These are phyloP conservation scores for Parauchenoglanis punctatus DNA, from an alignment of 2,797 vertebrate species.

Conservation along the genomic window DNA sequence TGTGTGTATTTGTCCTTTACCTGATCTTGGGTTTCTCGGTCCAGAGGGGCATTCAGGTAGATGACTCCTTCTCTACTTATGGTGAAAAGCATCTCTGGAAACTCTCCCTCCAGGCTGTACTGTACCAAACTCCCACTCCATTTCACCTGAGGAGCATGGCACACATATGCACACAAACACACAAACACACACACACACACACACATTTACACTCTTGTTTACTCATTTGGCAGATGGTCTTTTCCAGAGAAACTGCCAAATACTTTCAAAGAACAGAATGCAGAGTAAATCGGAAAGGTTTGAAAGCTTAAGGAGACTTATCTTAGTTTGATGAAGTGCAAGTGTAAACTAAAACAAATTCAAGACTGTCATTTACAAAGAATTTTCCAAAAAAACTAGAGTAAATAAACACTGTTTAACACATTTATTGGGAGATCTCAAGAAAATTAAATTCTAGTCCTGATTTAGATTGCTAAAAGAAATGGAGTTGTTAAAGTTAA, in stretches of 20 bases:
- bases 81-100: slow-evolving; percentile 77
- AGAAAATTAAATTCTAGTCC: background rate
- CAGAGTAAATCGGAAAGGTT: background rate
- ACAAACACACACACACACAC: slow-evolving; percentile 26
- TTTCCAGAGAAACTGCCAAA: slow-evolving; percentile 12
- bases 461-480: background rate
- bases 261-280: background rate
- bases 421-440: background rate
- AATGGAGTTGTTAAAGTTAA: background rate
- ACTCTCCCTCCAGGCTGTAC: slow-evolving; percentile 78
- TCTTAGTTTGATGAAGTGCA: slow-evolving; percentile 2
- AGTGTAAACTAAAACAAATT: background rate
- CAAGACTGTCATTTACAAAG: background rate
- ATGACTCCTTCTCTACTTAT: slow-evolving; percentile 76
- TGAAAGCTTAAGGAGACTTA: background rate
- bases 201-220: slow-evolving; percentile 1
- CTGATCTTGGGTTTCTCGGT: slow-evolving; percentile 83
- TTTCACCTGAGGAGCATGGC: slow-evolving; percentile 70
- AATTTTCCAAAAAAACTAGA: too few relatives aligned
- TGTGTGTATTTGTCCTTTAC: slow-evolving; percentile 52
- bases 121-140: slow-evolving; percentile 77
- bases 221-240: background rate
- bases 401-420: background rate
- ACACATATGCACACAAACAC: slow-evolving; percentile 25
- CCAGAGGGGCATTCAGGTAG: slow-evolving; percentile 76